Evolutionary conservation across 2,888 invertebrate genomes (phyloP).

Genomic region (Brachyptera putata): DNA sequence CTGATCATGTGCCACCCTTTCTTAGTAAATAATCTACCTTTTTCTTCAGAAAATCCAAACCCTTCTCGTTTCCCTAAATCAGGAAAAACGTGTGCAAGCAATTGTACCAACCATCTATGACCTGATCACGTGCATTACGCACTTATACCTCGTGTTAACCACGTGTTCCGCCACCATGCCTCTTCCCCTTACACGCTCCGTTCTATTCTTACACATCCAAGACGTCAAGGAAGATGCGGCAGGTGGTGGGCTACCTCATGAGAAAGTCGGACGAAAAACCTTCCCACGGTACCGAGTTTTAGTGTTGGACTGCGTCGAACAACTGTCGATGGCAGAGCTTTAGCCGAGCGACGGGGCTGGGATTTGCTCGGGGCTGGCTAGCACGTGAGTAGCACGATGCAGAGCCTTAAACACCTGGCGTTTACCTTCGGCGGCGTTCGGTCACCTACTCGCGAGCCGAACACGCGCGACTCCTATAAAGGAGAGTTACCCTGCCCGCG

Average conservation of each 20-base stretch:
- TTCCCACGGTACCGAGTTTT: slow-evolving; percentile 32
- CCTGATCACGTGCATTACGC: not conserved
- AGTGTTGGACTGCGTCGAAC: too few species aligned
- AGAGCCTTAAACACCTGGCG: slow-evolving; percentile 14
- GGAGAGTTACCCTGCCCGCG: slow-evolving; percentile 25
- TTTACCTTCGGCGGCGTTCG: not conserved
- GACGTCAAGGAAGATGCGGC: not conserved
- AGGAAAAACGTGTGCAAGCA: not conserved
- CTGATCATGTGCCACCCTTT: not conserved
- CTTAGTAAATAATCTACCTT: not conserved
- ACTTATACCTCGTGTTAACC: not conserved
- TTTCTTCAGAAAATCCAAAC: not conserved
- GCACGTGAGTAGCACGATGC: slow-evolving; percentile 6
- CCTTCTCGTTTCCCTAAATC: not conserved
- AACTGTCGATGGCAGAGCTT: too few species aligned
- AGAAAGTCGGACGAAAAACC: slow-evolving; percentile 1
- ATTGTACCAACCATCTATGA: not conserved
- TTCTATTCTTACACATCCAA: not conserved
- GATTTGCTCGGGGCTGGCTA: not conserved
- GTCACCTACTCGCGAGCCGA: slow-evolving; percentile 1
- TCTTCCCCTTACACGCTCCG: too few species aligned
- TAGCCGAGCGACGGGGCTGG: too few species aligned
- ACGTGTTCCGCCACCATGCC: not conserved
- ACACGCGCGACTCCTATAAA: slow-evolving; percentile 30
- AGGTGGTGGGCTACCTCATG: slow-evolving; percentile 11